Base-by-base conservation (phyloP, 2,888 invertebrate species). In the Camponotus fellah region DNA sequence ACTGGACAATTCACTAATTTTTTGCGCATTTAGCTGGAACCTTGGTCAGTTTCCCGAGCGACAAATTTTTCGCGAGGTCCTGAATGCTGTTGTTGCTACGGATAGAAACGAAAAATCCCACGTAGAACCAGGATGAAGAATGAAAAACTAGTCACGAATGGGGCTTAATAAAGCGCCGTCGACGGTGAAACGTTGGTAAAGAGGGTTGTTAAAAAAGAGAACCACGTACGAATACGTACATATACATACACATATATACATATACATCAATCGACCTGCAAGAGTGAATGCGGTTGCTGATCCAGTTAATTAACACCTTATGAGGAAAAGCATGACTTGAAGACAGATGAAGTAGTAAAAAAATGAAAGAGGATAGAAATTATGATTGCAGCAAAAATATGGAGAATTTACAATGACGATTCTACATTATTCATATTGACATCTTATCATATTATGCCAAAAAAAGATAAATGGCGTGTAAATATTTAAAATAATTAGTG, bases 291-390 rank as follows among this genome's bases (percentile, higher is more conserved):
- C 56, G 12, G 32, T 58, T n/a, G 40, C 40, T 77, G 58, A 69
- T 60, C 34, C 79, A 79, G 43, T 17, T 79, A 69, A 79, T 69
- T 79, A 69, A 69, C 58, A 58, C 34, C 58, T 79, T 60, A 34
- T 34, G 4, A 6, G 3, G 32, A 26, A 9, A 68, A 68, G 49
- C 17, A 26, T 68, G 68, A 77, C 43, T 58, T 43, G 17, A 46
- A 46, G n/a, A 58, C 34, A 43, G n/a, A 68, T 66, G n/a, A 56
- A 14, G 49, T 34, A n/a, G 4, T 32, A 62, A 37, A 46, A 68
- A 14, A 6, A n/a, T 49, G 21, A 32, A 32, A 14, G 3, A 34
- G n/a, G 14, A 32, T 46, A 40, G 14, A 68, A 21, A 21, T 14
- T 14, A 26, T n/a, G 6, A 46, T 46, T 17, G 17, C 12, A 49